A percentile compares a stretch with the other conserved stretches of the same genome.
Conservation (phyloP, 92 coral and sea anemone genomes). For the Zoanthus gigantus region DNA sequence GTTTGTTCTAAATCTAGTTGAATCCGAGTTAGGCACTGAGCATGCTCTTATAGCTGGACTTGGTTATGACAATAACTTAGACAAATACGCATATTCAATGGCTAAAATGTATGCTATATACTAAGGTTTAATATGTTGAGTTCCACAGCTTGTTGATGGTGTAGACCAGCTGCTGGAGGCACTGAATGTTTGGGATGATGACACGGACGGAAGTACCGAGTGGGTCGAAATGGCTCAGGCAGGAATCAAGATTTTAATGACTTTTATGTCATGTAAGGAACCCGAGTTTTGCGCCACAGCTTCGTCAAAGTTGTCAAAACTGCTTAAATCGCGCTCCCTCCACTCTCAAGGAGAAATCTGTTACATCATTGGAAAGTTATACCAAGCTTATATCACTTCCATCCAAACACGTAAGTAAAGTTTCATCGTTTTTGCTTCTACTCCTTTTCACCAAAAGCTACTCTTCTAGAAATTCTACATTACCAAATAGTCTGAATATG, state of each 20-base stretch:
- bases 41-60: too few species aligned
- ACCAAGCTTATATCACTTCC: constrained; percentile 87
- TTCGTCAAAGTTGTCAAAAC: constrained; percentile 91
- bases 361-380: constrained; percentile 82
- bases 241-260: constrained; percentile 88
- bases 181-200: constrained; percentile 93
- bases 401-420: constrained; percentile 73
- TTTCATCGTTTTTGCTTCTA: too few species aligned
- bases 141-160: constrained; percentile 80
- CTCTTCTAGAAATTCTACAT: too few species aligned
- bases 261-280: constrained; percentile 80
- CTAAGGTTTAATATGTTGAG: not conserved
- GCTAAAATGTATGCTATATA: too few species aligned
- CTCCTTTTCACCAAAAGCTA: too few species aligned
- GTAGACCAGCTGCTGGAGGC: constrained; percentile 92
- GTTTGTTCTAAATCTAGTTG: too few species aligned
- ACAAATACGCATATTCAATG: too few species aligned
- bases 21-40: too few species aligned
- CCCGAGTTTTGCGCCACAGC: constrained; percentile 95
- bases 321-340: constrained; percentile 79
- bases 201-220: constrained; percentile 74
- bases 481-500: too few species aligned
- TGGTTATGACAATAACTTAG: too few species aligned
- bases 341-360: constrained; percentile 95
- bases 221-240: constrained; percentile 98